Evolutionary conservation across 1,140 invertebrate genomes (phyloP).

Genomic region (Trigoniulus corallinus): DNA sequence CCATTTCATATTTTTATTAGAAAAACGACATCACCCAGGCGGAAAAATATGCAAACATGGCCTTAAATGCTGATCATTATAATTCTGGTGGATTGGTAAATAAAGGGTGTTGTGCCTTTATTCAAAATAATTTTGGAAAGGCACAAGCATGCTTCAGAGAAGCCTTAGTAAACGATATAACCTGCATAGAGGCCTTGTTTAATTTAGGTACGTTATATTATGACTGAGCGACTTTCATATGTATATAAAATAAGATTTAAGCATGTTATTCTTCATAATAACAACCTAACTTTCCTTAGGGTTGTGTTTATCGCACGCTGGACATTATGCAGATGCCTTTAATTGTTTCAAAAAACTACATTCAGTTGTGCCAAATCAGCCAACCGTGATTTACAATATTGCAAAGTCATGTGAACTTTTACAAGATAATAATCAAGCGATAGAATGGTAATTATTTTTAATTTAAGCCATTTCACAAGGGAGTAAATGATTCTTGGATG

Average conservation of each 20-base stretch:
- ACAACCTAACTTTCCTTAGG: slow-evolving; percentile 27
- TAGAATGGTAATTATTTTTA: slow-evolving; percentile 22
- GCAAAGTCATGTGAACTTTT: slow-evolving; percentile 60
- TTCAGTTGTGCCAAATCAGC: slow-evolving; percentile 54
- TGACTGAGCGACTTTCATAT: not conserved
- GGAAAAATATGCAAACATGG: slow-evolving; percentile 57
- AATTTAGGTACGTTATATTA: slow-evolving; percentile 47
- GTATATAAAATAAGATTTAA: not conserved
- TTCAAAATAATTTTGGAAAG: slow-evolving; percentile 49
- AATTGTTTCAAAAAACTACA: slow-evolving; percentile 69
- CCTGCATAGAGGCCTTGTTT: slow-evolving; percentile 78
- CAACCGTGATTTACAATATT: slow-evolving; percentile 71
- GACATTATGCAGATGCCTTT: slow-evolving; percentile 51
- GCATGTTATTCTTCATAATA: not conserved
- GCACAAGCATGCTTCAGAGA: slow-evolving; percentile 57
- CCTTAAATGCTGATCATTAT: slow-evolving; percentile 56
- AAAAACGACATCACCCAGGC: slow-evolving; percentile 70
- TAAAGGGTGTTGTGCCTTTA: slow-evolving; percentile 64
- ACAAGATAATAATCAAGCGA: slow-evolving; percentile 56
- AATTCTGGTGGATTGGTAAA: slow-evolving; percentile 76
- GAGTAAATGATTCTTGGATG: no score
- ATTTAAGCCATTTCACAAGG: not conserved
- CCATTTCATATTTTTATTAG: slow-evolving; percentile 29
- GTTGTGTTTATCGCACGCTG: slow-evolving; percentile 50
- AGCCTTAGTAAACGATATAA: slow-evolving; percentile 63